phyloP scores from a whole-genome alignment of 2,797 vertebrate genomes.

The Melopsittacus undulatus region DNA sequence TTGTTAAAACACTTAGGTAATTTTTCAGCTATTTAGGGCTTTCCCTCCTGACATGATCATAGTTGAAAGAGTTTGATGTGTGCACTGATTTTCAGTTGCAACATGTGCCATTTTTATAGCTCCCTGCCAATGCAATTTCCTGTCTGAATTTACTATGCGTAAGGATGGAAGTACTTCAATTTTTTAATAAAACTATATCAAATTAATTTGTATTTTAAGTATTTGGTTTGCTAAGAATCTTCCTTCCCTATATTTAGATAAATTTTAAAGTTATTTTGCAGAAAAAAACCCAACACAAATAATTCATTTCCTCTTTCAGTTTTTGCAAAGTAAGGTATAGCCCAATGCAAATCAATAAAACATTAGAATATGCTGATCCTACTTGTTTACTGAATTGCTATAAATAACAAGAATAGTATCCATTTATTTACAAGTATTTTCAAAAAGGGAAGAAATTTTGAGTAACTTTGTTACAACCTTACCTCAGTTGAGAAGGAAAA shows the following conservation, averaged over 20 bases:
- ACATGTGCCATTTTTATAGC: background rate
- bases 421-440: background rate
- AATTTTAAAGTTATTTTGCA: background rate
- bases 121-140: conserved; percentile 19
- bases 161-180: background rate
- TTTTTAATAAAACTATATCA: conserved; percentile 8
- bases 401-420: background rate
- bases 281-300: rapidly evolving
- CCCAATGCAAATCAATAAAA: background rate
- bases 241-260: background rate
- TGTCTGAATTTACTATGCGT: background rate
- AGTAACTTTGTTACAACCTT: background rate
- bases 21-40: background rate
- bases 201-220: background rate
- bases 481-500: background rate
- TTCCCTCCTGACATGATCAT: background rate
- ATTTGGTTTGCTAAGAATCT: background rate
- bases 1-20: background rate
- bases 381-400: background rate
- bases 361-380: background rate
- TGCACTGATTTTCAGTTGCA: background rate
- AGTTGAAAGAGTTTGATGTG: background rate
- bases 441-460: background rate
- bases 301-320: background rate
- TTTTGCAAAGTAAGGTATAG: background rate